phyloP scores from a whole-genome alignment of 2,888 invertebrate genomes.

The Gandaritis pyraliata region DNA sequence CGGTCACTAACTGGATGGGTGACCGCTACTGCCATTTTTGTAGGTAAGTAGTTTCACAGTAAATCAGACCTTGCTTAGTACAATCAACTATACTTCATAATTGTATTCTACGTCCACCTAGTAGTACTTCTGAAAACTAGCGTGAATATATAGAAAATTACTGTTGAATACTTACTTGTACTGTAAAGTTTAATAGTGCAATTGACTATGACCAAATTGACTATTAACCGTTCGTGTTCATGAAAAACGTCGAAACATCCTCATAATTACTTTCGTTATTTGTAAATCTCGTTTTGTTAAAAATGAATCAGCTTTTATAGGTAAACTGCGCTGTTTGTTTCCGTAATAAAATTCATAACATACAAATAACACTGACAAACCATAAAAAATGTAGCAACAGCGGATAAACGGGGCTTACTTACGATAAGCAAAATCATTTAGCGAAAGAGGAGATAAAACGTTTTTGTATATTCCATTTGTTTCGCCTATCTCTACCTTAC shows the following conservation, averaged over 20 bases:
- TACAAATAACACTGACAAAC: constrained; percentile 39
- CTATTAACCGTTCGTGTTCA: background rate
- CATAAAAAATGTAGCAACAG: constrained; percentile 41
- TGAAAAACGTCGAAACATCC: background rate
- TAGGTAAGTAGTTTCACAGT: too few species aligned
- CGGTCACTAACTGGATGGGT: too few species aligned
- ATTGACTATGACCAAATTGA: background rate
- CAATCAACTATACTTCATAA: too few species aligned
- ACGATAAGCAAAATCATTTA: constrained; percentile 48
- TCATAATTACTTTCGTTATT: background rate
- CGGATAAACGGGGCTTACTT: constrained; percentile 42
- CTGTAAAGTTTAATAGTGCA: background rate
- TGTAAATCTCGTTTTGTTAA: constrained; percentile 10
- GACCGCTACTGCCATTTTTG: too few species aligned
- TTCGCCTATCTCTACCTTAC: constrained; percentile 39
- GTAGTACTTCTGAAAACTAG: too few species aligned
- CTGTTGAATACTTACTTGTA: background rate
- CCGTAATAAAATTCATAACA: constrained; percentile 34
- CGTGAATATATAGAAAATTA: too few species aligned
- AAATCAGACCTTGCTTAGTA: too few species aligned
- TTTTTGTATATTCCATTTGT: constrained; percentile 42
- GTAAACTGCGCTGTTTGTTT: constrained; percentile 14
- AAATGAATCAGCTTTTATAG: constrained; percentile 18
- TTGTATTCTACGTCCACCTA: too few species aligned
- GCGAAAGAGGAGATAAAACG: constrained; percentile 42